phyloP scores from a whole-genome alignment of 2,113 vertebrate species.

The rabbit (Oryctolagus cuniculus) region DNA sequence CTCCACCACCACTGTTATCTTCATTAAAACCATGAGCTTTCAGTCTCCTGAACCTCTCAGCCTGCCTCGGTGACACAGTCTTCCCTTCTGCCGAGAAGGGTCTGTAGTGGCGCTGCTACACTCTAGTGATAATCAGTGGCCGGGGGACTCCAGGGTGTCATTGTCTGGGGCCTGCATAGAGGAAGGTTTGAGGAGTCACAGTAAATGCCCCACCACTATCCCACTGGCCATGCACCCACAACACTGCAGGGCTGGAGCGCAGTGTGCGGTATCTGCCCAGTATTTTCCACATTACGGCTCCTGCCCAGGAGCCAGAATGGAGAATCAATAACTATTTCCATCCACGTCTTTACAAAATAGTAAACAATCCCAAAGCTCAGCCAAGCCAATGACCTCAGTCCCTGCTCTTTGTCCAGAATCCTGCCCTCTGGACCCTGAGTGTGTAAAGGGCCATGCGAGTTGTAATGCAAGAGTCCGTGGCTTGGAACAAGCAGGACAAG shows the following conservation, averaged over 20 bases:
- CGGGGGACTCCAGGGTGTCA: background rate
- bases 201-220: background rate
- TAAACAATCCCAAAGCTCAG: background rate
- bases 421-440: constrained; percentile 51
- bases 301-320: constrained; percentile 29
- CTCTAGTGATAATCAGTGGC: background rate
- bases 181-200: background rate
- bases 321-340: constrained; percentile 73
- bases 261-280: background rate
- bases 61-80: background rate
- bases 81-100: background rate
- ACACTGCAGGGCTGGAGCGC: no score
- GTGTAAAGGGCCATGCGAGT: background rate
- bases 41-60: background rate
- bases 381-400: constrained; percentile 56
- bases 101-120: background rate
- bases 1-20: background rate
- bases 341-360: constrained; percentile 64
- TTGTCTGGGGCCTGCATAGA: background rate
- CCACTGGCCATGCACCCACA: background rate
- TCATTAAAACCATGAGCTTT: background rate
- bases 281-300: constrained; percentile 51
- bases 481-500: background rate
- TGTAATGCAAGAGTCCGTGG: background rate
- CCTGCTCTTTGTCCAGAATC: constrained; percentile 49